phyloP scores from a whole-genome alignment of 2,113 vertebrate genomes.

The Sakesphorus luctuosus region DNA sequence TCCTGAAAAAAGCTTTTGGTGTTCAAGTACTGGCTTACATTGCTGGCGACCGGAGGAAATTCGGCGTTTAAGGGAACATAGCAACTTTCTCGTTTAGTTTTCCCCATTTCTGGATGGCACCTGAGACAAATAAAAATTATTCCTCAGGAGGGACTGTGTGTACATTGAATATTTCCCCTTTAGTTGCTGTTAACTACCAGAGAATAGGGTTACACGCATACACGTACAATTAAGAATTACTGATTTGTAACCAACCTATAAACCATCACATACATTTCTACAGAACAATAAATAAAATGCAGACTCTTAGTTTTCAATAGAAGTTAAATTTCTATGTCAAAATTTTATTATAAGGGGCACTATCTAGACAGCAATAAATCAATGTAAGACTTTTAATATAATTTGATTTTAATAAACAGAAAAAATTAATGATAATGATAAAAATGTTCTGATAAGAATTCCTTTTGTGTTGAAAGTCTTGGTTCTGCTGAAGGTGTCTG shows the following conservation, averaged over 20 bases:
- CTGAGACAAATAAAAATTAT: background rate
- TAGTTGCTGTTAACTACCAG: background rate
- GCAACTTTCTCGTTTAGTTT: background rate
- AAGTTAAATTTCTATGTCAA: background rate
- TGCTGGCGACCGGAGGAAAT: background rate
- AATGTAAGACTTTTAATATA: background rate
- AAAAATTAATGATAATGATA: background rate
- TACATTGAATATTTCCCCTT: background rate
- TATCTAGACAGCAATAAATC: background rate
- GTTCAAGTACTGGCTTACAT: background rate
- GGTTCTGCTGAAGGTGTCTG: background rate
- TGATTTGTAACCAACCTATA: background rate
- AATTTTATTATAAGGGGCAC: background rate
- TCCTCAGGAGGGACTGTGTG: background rate
- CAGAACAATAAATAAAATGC: background rate
- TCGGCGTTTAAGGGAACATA: background rate
- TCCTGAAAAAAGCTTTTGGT: background rate
- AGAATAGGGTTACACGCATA: background rate
- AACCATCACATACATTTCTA: background rate
- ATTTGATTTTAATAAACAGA: background rate
- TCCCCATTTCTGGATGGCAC: background rate
- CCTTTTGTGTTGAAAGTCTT: background rate
- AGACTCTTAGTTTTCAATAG: background rate
- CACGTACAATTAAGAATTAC: background rate
- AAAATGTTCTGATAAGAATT: background rate